phyloP scores from a whole-genome alignment of 1,140 invertebrate species.

The Ceratina australensis region DNA sequence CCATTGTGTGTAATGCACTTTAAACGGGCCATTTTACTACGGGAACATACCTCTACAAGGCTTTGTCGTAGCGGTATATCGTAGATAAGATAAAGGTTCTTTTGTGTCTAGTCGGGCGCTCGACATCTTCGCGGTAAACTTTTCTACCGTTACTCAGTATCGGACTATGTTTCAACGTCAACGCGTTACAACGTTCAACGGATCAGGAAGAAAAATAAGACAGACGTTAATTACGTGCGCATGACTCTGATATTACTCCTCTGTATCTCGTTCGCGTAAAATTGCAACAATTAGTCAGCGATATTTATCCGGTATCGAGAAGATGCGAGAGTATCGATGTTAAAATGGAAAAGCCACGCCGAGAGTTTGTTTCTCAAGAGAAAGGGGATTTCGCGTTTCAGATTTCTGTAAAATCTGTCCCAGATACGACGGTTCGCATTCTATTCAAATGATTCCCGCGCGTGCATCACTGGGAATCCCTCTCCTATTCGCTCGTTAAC shows the following conservation, averaged over 20 bases:
- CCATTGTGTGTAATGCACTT: conserved; percentile 21
- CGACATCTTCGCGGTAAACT: conserved; percentile 2
- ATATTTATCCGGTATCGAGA: background rate
- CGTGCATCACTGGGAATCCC: background rate
- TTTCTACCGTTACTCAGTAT: background rate
- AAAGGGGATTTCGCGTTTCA: conserved; percentile 33
- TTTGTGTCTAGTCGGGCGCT: conserved; percentile 14
- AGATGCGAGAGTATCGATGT: background rate
- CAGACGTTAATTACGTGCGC: too few species aligned
- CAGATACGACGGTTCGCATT: conserved; percentile 20
- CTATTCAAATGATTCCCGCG: conserved; percentile 5
- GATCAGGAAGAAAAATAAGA: too few species aligned
- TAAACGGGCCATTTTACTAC: conserved; percentile 37
- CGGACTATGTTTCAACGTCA: background rate
- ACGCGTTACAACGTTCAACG: background rate
- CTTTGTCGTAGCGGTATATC: conserved; percentile 1
- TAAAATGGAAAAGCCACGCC: background rate
- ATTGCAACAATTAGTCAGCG: background rate
- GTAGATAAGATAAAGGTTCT: conserved; percentile 37
- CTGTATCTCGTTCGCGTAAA: too few species aligned
- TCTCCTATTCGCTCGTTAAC: conserved; percentile 2
- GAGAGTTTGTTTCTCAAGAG: conserved; percentile 3
- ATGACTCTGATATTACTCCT: too few species aligned
- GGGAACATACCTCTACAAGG: conserved; percentile 9
- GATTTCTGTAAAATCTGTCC: conserved; percentile 32